phyloP scores from a whole-genome alignment of 2,888 invertebrate genomes.

The Microctonus hyperodae region DNA sequence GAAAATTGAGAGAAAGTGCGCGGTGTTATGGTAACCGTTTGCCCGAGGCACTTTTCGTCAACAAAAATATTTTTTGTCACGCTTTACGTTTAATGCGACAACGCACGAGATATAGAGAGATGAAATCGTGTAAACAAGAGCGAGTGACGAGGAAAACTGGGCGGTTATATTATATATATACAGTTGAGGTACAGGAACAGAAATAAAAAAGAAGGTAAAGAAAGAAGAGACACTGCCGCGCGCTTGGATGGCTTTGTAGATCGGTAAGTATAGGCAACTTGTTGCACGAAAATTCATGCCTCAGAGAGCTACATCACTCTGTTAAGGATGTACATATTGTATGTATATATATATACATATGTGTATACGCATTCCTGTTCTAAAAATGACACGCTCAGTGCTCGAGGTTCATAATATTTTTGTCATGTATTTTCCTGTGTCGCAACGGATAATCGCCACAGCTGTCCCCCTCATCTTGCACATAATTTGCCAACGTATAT shows the following conservation, averaged over 20 bases:
- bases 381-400: conserved; percentile 30
- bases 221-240: conserved; percentile 32
- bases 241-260: conserved; percentile 40
- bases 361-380: neutral
- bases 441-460: conserved; percentile 52
- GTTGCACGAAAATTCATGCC: conserved; percentile 54
- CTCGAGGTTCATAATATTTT: conserved; percentile 43
- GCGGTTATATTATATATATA: neutral
- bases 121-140: neutral
- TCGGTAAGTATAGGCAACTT: conserved; percentile 47
- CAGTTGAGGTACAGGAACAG: neutral
- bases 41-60: neutral
- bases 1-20: neutral
- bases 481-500: conserved; percentile 25
- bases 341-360: neutral
- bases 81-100: neutral
- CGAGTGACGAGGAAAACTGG: neutral
- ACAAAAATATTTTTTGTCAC: conserved; percentile 5
- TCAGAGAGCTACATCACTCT: conserved; percentile 35
- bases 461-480: conserved; percentile 31
- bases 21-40: neutral
- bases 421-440: conserved; percentile 38
- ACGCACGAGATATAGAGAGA: neutral
- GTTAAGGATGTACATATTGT: neutral
- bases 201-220: conserved; percentile 9